Percentiles rank a stretch among this genome's conserved stretches.
These are phyloP conservation scores for Bombus picipes DNA, from an alignment of 1,140 invertebrate species.

Conservation along the genomic window DNA sequence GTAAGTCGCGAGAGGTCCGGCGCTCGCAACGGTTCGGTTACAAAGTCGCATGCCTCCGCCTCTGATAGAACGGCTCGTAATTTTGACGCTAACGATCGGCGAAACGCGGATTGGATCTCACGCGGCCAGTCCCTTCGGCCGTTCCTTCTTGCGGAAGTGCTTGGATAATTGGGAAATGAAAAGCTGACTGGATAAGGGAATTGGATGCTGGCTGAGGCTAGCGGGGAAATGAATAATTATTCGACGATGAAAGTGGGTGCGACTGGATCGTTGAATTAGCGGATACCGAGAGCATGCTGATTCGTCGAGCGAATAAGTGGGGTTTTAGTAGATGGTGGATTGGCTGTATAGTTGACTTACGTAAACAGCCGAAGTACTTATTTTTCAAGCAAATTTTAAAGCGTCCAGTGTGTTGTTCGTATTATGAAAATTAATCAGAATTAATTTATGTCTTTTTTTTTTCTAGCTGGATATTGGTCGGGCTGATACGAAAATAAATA, in stretches of 20 bases:
- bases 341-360: not conserved
- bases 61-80: slow-evolving; percentile 45
- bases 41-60: slow-evolving; percentile 35
- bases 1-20: slow-evolving; percentile 28
- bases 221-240: not conserved
- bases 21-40: slow-evolving; percentile 19
- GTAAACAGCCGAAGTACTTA: not conserved
- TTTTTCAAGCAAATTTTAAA: too few species aligned
- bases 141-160: not conserved
- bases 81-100: slow-evolving; percentile 51
- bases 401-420: too few species aligned
- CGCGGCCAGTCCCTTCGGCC: not conserved
- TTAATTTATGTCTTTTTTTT: too few species aligned
- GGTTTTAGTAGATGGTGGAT: not conserved
- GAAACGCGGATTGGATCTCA: slow-evolving; percentile 10
- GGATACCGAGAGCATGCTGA: not conserved
- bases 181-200: not conserved
- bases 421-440: too few species aligned
- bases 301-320: not conserved
- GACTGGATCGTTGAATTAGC: too few species aligned
- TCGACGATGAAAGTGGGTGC: not conserved
- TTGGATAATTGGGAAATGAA: slow-evolving; percentile 18
- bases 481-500: too few species aligned
- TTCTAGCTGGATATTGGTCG: too few species aligned
- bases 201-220: too few species aligned